Evolutionary conservation across 1,140 invertebrate genomes (phyloP).

Genomic region (Atta colombica): DNA sequence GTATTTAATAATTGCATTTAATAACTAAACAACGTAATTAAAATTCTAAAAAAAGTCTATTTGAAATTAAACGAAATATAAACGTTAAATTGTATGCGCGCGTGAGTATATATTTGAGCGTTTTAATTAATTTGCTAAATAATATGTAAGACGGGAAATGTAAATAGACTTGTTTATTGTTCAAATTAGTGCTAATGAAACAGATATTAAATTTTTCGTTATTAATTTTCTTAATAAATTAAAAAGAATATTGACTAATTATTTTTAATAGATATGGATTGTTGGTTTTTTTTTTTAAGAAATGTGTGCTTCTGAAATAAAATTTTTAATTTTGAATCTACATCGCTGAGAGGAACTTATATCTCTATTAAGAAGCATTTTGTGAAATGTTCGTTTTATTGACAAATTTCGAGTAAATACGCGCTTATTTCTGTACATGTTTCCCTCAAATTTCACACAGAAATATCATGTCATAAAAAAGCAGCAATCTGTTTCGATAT

Average conservation of each 20-base stretch:
- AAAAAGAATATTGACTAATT: neutral
- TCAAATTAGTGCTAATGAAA: neutral
- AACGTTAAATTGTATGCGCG: neutral
- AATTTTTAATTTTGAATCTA: neutral
- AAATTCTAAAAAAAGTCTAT: neutral
- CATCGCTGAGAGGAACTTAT: too few relatives aligned
- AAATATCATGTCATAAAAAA: constrained; percentile 14
- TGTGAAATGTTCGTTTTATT: constrained; percentile 1
- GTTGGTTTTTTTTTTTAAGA: constrained; percentile 4
- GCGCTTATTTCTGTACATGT: neutral
- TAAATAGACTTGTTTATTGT: neutral
- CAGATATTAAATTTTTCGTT: neutral
- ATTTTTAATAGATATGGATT: constrained; percentile 10
- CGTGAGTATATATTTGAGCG: neutral
- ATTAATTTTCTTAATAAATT: constrained; percentile 14
- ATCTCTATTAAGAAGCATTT: neutral
- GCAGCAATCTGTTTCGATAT: constrained; percentile 6
- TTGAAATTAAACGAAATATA: neutral
- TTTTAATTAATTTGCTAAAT: constrained; percentile 25
- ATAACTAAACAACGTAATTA: neutral
- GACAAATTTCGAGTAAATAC: constrained; percentile 22
- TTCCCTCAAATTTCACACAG: neutral
- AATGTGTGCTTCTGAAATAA: neutral
- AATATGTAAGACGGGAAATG: neutral
- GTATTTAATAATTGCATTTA: neutral